phyloP scores from a whole-genome alignment of 2,797 vertebrate genomes.

The Helicolenus hilgendorfi region DNA sequence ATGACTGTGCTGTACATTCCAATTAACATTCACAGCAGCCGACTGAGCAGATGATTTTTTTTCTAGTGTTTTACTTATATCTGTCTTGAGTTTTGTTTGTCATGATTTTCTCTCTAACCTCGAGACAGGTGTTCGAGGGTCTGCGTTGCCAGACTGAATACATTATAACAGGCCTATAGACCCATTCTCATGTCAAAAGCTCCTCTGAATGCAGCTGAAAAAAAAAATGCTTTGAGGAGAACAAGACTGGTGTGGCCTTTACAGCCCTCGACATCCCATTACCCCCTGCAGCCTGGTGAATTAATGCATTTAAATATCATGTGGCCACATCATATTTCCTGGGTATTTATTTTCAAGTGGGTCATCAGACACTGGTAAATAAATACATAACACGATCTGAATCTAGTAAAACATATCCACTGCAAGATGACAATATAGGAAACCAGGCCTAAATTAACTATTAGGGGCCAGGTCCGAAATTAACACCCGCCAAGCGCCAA shows the following conservation, averaged over 20 bases:
- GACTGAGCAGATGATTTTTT: not conserved
- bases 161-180: not conserved
- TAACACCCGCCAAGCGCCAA: too few relatives aligned
- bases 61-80: too few relatives aligned
- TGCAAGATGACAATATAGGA: not conserved
- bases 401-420: not conserved
- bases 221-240: not conserved
- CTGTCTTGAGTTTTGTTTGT: too few relatives aligned
- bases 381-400: not conserved
- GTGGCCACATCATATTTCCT: not conserved
- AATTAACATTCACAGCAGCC: not conserved
- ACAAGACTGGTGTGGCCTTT: not conserved
- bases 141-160: slow-evolving; percentile 4
- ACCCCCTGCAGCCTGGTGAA: not conserved
- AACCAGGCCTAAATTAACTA: not conserved
- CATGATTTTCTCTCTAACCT: too few relatives aligned
- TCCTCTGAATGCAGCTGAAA: not conserved
- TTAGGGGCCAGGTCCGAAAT: not conserved
- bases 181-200: not conserved
- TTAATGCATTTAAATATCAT: not conserved
- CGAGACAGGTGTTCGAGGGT: not conserved
- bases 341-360: not conserved
- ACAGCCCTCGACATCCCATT: not conserved
- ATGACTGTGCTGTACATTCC: not conserved
- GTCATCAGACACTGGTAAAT: not conserved